These are phyloP conservation scores for Eurystomus glaucurus DNA, from an alignment of 2,797 vertebrate species.

Conservation along the genomic window DNA sequence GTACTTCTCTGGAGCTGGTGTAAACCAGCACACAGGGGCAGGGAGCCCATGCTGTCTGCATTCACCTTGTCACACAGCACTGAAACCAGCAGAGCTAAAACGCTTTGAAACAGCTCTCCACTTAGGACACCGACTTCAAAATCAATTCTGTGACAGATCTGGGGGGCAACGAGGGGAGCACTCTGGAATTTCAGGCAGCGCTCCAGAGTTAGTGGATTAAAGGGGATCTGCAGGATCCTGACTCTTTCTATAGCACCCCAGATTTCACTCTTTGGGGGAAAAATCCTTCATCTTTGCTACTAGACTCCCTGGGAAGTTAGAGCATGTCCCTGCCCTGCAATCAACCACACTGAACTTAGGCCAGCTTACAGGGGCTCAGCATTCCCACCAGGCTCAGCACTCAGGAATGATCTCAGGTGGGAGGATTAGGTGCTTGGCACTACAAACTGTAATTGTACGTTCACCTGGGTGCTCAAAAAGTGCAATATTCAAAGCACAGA, in stretches of 20 bases:
- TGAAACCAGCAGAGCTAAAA: background rate
- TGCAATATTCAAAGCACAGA: background rate
- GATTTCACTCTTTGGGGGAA: background rate
- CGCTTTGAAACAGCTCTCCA: background rate
- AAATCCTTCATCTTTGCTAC: background rate
- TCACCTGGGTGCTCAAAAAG: background rate
- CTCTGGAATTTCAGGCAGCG: background rate
- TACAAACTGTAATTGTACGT: background rate
- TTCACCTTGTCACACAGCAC: background rate
- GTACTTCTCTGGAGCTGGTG: background rate
- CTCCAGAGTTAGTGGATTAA: background rate
- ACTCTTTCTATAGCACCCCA: background rate
- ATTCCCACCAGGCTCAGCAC: background rate
- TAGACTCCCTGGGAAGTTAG: background rate
- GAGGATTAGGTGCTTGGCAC: background rate
- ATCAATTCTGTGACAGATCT: background rate
- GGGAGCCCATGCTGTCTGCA: fast-evolving
- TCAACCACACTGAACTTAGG: fast-evolving
- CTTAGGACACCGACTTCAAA: background rate
- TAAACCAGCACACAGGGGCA: fast-evolving
- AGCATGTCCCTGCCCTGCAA: background rate
- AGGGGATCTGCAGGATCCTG: background rate
- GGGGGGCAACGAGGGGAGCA: background rate
- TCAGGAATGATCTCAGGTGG: background rate
- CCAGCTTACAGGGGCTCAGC: background rate